Evolutionary conservation across 2,888 invertebrate genomes (phyloP).

Genomic region (Pharmacophagus antenor): DNA sequence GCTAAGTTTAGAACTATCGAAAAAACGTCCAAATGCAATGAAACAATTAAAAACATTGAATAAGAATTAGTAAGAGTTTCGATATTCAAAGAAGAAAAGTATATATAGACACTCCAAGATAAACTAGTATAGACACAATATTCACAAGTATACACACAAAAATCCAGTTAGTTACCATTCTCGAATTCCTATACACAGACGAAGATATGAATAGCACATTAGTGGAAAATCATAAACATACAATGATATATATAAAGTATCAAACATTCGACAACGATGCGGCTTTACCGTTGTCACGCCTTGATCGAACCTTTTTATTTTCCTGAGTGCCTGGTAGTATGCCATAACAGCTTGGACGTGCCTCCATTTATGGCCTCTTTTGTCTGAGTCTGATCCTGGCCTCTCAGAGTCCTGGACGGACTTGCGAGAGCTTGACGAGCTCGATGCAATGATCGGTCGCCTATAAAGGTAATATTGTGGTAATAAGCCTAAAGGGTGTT

Average conservation of each 20-base stretch:
- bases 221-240: slow-evolving; percentile 71
- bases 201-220: slow-evolving; percentile 60
- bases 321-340: slow-evolving; percentile 92
- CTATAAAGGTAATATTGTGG: slow-evolving; percentile 67
- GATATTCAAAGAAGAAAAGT: slow-evolving; percentile 64
- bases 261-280: slow-evolving; percentile 61
- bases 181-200: slow-evolving; percentile 74
- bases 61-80: slow-evolving; percentile 38
- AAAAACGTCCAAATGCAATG: slow-evolving; percentile 57
- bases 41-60: slow-evolving; percentile 59
- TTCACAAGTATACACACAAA: slow-evolving; percentile 71
- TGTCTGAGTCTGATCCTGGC: slow-evolving; percentile 68
- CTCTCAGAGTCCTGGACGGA: slow-evolving; percentile 69
- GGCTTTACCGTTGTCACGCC: slow-evolving; percentile 57
- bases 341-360: slow-evolving; percentile 94
- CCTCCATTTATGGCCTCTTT: slow-evolving; percentile 88
- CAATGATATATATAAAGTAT: slow-evolving; percentile 47
- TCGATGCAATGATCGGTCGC: slow-evolving; percentile 77
- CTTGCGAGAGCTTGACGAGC: slow-evolving; percentile 73
- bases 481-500: slow-evolving; percentile 49
- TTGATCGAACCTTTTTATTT: slow-evolving; percentile 91
- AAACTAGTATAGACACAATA: slow-evolving; percentile 71
- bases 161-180: slow-evolving; percentile 71
- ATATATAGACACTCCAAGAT: slow-evolving; percentile 57
- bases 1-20: slow-evolving; percentile 54